phyloP scores from a whole-genome alignment of 1,140 invertebrate species.

The Apocrypta bakeri region DNA sequence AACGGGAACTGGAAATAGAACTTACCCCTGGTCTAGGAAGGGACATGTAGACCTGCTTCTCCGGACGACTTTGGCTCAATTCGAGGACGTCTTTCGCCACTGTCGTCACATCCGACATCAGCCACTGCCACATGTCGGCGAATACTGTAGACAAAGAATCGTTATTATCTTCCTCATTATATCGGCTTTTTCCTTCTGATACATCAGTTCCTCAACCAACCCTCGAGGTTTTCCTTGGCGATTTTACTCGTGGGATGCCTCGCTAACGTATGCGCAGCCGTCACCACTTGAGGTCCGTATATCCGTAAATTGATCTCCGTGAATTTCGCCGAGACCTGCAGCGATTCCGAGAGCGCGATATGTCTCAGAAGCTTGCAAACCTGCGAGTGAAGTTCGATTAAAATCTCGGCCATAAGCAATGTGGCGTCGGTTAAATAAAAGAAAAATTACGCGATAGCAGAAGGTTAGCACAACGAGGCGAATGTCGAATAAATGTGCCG shows the following conservation, averaged over 20 bases:
- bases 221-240: constrained; percentile 96
- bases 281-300: constrained; percentile 95
- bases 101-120: constrained; percentile 90
- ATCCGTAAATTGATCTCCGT: constrained; percentile 95
- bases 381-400: constrained; percentile 72
- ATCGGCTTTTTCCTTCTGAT: not conserved
- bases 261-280: constrained; percentile 93
- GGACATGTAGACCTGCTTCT: constrained; percentile 95
- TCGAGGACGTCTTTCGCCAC: constrained; percentile 94
- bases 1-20: constrained; percentile 51
- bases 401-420: not conserved
- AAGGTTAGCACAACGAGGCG: too few species aligned
- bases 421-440: not conserved
- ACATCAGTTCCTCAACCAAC: constrained; percentile 60
- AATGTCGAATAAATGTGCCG: constrained; percentile 5
- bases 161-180: not conserved
- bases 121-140: constrained; percentile 96
- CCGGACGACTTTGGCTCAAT: constrained; percentile 83
- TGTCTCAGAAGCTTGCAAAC: constrained; percentile 97
- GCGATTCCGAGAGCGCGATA: constrained; percentile 92
- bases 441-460: not conserved
- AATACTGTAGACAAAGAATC: constrained; percentile 81
- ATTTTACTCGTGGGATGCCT: constrained; percentile 95
- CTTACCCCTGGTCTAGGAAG: constrained; percentile 94
- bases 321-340: constrained; percentile 97